phyloP scores from a whole-genome alignment of 2,888 invertebrate species.

The Sarcophaga caerulescens region DNA sequence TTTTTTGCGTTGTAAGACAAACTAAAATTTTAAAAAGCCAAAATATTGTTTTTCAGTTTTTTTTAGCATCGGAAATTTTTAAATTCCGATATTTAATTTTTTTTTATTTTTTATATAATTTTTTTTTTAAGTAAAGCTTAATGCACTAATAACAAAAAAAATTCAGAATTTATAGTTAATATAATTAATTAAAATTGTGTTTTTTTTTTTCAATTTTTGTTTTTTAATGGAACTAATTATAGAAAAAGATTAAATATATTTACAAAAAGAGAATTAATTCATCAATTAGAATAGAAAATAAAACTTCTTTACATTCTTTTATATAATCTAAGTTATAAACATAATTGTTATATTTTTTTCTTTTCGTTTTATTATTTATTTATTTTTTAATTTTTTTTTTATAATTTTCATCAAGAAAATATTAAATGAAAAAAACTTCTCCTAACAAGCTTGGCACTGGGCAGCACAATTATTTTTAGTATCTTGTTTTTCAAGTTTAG shows the following conservation, averaged over 20 bases:
- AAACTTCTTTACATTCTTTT: constrained; percentile 49
- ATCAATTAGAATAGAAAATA: constrained; percentile 34
- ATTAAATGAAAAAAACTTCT: constrained; percentile 23
- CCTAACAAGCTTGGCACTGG: constrained; percentile 65
- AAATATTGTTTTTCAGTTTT: constrained; percentile 53
- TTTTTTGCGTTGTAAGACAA: neutral
- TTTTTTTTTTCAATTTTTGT: neutral
- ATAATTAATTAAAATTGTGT: constrained; percentile 51
- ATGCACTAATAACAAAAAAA: constrained; percentile 66
- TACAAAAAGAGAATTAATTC: constrained; percentile 61
- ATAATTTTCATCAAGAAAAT: constrained; percentile 40
- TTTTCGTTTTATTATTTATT: constrained; percentile 29
- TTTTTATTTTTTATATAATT: constrained; percentile 52
- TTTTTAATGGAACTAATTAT: constrained; percentile 49
- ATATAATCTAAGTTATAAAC: constrained; percentile 9
- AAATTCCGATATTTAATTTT: constrained; percentile 58
- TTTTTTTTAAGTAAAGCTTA: constrained; percentile 63
- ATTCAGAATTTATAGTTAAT: constrained; percentile 61
- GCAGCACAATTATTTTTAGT: constrained; percentile 53
- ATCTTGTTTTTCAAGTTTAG: neutral
- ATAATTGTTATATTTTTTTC: constrained; percentile 17
- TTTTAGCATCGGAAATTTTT: constrained; percentile 62
- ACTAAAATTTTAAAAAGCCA: constrained; percentile 2
- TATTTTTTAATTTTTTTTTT: constrained; percentile 9
- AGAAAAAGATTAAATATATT: constrained; percentile 58